Base-by-base conservation (phyloP, 2,888 invertebrate genomes). In the Lottia gigantea region DNA sequence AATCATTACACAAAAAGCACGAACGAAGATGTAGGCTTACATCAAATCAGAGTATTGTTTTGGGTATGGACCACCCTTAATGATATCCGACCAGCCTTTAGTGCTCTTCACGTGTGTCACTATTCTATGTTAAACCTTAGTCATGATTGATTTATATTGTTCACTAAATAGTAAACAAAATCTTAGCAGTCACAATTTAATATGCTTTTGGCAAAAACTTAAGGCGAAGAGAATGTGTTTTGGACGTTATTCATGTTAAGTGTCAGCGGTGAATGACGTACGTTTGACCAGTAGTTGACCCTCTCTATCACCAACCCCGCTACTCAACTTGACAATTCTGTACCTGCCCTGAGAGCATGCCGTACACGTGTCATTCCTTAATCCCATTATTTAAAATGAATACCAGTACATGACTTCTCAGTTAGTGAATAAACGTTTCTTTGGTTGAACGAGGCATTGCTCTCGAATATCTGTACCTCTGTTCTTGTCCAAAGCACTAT, bases 321-420 rank as follows among this genome's bases (percentile, higher is more conserved):
- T 23, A 55, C 19, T 19, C 23, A 55, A 12, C 23, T 23, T 55
- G 23, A 55, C 23, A 23, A 55, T 14, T 23, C 23, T 19, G 1
- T 55, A 55, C 55, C 19, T 19, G 55, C 40, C 40, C 40, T 55
- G 14, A 23, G 55, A 55, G 55, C 55, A 55, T 23, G 55, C 55
- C 55, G 19, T 55, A 55, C 55, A 55, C 55, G 55, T 55, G 55
- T 55, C 55, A 55, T 55, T 23, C 11, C 14, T 55, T 55, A 55
- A 55, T 55, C 55, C 55, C 14, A 55, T 55, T 55, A 23, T 55
- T 55, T 14, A 19, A 11, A 12, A 19, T 55, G 55, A 19, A 55
- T 55, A 15, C 55, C 23, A 23, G 19, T 12, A 23, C 55, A 55
- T 40, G 40, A 40, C 40, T 40, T 40, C 2, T 40, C 40, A 40